phyloP scores from a whole-genome alignment of 2,888 invertebrate species.

The Tipula helvola region DNA sequence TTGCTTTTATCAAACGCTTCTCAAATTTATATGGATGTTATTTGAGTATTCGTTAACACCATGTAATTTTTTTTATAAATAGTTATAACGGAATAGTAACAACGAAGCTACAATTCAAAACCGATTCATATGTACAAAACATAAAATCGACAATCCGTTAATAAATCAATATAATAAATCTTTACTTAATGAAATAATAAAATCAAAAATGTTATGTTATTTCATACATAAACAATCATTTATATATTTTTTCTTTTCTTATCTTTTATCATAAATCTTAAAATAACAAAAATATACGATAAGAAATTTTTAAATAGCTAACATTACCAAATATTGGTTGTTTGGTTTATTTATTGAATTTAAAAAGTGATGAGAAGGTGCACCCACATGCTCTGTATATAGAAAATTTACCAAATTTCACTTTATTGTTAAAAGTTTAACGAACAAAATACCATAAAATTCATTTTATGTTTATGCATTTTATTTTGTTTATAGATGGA shows the following conservation, averaged over 20 bases:
- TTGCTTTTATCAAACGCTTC: too few species aligned
- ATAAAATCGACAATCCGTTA: background rate
- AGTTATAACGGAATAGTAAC: background rate
- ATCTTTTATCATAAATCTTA: constrained; percentile 4
- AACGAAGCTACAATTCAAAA: background rate
- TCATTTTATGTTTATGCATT: background rate
- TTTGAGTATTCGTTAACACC: too few species aligned
- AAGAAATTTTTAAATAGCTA: background rate
- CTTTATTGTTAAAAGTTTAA: background rate
- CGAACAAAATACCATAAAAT: background rate
- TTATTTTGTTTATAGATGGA: background rate
- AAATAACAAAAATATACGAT: background rate
- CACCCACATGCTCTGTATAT: background rate
- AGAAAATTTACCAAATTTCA: background rate
- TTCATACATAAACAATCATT: background rate
- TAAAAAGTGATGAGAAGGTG: background rate
- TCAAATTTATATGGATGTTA: too few species aligned
- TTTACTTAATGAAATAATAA: background rate
- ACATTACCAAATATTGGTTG: background rate
- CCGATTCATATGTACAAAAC: background rate
- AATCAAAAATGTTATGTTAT: background rate
- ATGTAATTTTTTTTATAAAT: background rate
- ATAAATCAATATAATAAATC: background rate
- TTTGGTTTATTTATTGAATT: background rate
- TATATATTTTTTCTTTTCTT: background rate